A percentile compares a stretch with the other conserved stretches of the same genome.
phyloP scores from a whole-genome alignment of 2,113 vertebrate species.

The Aldabrachelys gigantea region DNA sequence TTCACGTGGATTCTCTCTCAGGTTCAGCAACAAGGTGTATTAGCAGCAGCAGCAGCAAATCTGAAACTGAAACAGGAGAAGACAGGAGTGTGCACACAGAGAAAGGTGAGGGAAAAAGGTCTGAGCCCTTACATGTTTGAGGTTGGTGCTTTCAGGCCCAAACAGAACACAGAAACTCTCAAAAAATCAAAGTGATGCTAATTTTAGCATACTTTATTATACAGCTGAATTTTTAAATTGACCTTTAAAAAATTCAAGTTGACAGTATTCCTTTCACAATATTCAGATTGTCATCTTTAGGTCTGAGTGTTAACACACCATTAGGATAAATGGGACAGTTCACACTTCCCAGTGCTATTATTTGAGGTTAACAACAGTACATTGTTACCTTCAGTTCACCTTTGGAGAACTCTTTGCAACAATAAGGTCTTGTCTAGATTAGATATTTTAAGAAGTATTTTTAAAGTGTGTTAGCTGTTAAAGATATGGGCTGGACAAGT shows the following conservation, averaged over 20 bases:
- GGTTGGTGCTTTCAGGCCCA: neutral
- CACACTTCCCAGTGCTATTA: neutral
- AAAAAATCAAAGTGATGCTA: neutral
- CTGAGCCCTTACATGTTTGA: neutral
- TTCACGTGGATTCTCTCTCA: neutral
- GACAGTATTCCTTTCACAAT: neutral
- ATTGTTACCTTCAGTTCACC: fast-evolving
- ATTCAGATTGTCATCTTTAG: neutral
- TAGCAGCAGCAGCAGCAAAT: neutral
- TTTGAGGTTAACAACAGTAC: neutral
- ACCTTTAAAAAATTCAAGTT: neutral
- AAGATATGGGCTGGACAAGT: neutral
- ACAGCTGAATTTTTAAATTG: neutral
- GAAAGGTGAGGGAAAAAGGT: neutral
- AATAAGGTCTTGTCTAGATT: neutral
- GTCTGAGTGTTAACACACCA: neutral
- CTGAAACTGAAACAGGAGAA: neutral
- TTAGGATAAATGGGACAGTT: neutral
- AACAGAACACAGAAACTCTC: neutral
- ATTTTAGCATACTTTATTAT: fast-evolving
- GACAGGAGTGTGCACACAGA: neutral
- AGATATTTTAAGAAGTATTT: neutral
- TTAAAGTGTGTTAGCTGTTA: neutral
- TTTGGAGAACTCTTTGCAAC: neutral
- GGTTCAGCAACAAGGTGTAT: neutral